phyloP scores from a whole-genome alignment of 2,113 vertebrate genomes.

The Pelodiscus sinensis region DNA sequence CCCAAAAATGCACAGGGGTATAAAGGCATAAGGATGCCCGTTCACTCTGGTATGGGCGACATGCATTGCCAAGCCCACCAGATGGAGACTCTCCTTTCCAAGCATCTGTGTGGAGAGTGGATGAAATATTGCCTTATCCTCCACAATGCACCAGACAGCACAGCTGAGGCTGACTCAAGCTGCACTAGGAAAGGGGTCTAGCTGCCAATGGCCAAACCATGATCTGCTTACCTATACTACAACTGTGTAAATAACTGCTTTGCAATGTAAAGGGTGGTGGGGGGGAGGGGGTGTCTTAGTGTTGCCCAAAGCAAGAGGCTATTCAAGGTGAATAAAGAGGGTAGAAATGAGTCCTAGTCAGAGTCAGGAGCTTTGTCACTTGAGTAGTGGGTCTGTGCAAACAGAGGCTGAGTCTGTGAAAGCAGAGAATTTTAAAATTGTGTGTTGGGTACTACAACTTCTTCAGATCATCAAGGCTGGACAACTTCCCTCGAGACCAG shows the following conservation, averaged over 20 bases:
- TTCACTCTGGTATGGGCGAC: accelerated
- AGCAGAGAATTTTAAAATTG: not conserved
- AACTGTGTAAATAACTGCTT: not conserved
- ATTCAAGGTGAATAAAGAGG: accelerated
- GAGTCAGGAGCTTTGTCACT: not conserved
- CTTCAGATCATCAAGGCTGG: not conserved
- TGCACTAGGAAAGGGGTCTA: not conserved
- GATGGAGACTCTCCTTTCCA: not conserved
- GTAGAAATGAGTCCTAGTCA: not conserved
- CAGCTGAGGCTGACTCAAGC: not conserved
- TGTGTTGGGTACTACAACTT: not conserved
- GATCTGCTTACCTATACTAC: not conserved
- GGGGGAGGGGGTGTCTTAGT: not conserved
- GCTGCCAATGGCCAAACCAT: not conserved
- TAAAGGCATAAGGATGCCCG: not conserved
- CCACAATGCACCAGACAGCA: not conserved
- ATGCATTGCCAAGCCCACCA: not conserved
- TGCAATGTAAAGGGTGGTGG: accelerated
- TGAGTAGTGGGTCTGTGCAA: not conserved
- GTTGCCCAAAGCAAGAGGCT: accelerated
- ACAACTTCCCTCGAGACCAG: accelerated
- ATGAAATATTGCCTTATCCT: not conserved
- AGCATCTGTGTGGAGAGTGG: not conserved
- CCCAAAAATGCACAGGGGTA: not conserved
- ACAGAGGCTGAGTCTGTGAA: not conserved